Evolutionary conservation across 2,113 vertebrate genomes (phyloP).

Genomic region (Corapipo altera): DNA sequence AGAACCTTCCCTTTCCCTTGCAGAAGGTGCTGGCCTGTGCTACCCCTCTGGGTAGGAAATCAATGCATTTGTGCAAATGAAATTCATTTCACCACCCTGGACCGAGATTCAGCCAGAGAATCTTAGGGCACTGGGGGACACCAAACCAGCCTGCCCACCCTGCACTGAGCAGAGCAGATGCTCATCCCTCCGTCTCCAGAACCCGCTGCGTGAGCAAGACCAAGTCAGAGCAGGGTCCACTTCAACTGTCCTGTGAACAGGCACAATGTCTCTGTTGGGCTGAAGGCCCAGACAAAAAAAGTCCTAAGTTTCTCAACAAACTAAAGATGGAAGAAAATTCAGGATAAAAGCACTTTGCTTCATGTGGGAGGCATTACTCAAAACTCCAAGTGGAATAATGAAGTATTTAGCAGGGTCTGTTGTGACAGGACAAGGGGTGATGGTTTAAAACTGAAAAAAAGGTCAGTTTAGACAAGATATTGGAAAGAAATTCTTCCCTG

Average conservation of each 20-base stretch:
- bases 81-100: not conserved
- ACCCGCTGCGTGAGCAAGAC: accelerated
- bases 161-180: not conserved
- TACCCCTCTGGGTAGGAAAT: not conserved
- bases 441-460: not conserved
- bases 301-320: not conserved
- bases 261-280: not conserved
- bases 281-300: not conserved
- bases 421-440: not conserved
- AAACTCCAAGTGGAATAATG: not conserved
- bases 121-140: not conserved
- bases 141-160: not conserved
- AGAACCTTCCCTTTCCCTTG: not conserved
- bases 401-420: not conserved
- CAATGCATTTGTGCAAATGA: not conserved
- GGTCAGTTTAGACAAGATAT: not conserved
- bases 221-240: not conserved
- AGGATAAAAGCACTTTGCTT: not conserved
- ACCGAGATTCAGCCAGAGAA: not conserved
- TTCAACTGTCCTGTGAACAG: not conserved
- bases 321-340: not conserved
- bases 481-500: not conserved
- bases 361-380: not conserved
- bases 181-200: not conserved
- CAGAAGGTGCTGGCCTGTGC: not conserved